Percentiles rank a stretch among this genome's conserved stretches.
These are phyloP conservation scores for Netelia fuscicornis DNA, from an alignment of 2,888 invertebrate species.

Conservation along the genomic window DNA sequence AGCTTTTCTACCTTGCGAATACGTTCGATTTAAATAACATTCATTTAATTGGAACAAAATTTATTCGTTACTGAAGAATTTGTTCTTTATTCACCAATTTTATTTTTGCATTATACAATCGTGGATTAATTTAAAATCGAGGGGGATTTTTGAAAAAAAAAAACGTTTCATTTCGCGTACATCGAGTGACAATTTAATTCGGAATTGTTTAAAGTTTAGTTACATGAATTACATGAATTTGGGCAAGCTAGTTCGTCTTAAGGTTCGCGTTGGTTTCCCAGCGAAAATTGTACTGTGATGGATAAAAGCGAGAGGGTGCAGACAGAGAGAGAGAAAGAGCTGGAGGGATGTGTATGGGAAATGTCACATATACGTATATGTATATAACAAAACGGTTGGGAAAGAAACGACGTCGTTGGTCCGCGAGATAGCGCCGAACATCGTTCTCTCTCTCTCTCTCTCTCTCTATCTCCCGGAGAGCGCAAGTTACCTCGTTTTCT, in stretches of 20 bases:
- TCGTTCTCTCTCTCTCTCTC: conserved; percentile 64
- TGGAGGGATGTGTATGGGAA: conserved; percentile 45
- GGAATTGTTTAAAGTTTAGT: neutral
- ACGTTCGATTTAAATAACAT: neutral
- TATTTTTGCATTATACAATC: too few species aligned
- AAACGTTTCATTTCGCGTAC: neutral
- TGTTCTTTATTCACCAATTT: too few species aligned
- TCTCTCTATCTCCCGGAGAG: conserved; percentile 40
- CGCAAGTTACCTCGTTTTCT: conserved; percentile 64
- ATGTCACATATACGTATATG: conserved; percentile 1
- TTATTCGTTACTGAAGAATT: neutral
- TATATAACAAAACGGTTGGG: conserved; percentile 70
- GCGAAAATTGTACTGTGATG: conserved; percentile 70
- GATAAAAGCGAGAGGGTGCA: conserved; percentile 60
- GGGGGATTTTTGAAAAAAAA: neutral
- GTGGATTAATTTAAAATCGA: too few species aligned
- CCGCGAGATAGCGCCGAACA: conserved; percentile 60
- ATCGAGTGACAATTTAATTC: conserved; percentile 22
- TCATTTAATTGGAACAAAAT: neutral
- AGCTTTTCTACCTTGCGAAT: neutral
- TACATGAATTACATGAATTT: too few species aligned
- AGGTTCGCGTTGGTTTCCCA: conserved; percentile 26
- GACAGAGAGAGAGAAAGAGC: conserved; percentile 63
- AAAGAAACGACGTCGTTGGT: conserved; percentile 76
- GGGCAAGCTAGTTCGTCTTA: neutral